These are phyloP conservation scores for Uropetala carovei DNA, from an alignment of 2,888 invertebrate genomes.

Conservation along the genomic window DNA sequence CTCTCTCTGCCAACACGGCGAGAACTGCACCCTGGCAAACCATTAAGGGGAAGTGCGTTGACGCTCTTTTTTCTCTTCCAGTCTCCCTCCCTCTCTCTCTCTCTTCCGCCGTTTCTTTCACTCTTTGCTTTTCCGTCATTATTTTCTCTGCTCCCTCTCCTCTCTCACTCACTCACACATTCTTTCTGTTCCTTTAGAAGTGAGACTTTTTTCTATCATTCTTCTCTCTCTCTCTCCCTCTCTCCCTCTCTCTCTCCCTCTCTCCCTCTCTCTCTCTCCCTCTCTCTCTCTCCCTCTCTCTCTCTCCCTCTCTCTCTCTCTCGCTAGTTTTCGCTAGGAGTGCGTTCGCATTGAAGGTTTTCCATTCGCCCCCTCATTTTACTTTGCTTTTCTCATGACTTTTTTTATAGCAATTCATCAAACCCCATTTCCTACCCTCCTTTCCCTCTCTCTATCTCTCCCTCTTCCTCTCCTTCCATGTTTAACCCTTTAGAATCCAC, in stretches of 20 bases:
- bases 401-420: no score
- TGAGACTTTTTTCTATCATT: no score
- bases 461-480: no score
- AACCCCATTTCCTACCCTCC: no score
- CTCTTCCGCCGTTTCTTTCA: background rate
- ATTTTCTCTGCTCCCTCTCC: background rate
- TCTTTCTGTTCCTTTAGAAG: no score
- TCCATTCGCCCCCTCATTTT: no score
- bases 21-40: slow-evolving; percentile 11
- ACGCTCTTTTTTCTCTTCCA: no score
- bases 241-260: background rate
- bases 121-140: background rate
- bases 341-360: no score
- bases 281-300: background rate
- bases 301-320: background rate
- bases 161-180: background rate
- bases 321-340: no score
- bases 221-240: background rate
- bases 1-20: background rate
- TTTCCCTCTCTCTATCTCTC: no score
- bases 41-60: slow-evolving; percentile 19
- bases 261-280: background rate
- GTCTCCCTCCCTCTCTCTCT: background rate
- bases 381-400: no score
- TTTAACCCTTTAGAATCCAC: no score